These are phyloP conservation scores for Piscicola geometra DNA, from an alignment of 2,888 invertebrate species.

Conservation along the genomic window DNA sequence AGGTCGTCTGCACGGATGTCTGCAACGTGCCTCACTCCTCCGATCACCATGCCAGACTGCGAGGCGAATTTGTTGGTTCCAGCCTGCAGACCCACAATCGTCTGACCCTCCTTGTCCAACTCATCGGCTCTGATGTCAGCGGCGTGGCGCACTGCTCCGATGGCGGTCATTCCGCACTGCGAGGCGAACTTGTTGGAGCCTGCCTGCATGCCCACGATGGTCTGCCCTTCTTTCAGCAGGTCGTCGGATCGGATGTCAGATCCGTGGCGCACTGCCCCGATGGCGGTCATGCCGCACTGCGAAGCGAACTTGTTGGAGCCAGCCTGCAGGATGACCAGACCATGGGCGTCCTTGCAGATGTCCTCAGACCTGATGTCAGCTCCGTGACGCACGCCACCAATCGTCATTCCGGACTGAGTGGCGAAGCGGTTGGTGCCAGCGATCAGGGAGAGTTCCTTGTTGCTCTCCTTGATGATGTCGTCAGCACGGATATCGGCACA, in stretches of 20 bases:
- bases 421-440: constrained; percentile 35
- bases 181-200: constrained; percentile 32
- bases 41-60: constrained; percentile 31
- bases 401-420: constrained; percentile 30
- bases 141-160: constrained; percentile 35
- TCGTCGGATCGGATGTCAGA: constrained; percentile 31
- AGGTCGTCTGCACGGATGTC: constrained; percentile 33
- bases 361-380: constrained; percentile 32
- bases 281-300: constrained; percentile 20
- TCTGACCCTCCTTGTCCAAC: constrained; percentile 29
- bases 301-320: constrained; percentile 32
- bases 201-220: constrained; percentile 25
- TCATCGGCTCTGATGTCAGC: constrained; percentile 32
- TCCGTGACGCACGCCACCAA: constrained; percentile 30
- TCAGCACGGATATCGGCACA: constrained; percentile 34
- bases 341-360: constrained; percentile 31
- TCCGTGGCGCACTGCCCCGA: constrained; percentile 32
- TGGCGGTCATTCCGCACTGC: constrained; percentile 32
- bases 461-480: constrained; percentile 33
- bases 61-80: constrained; percentile 32
- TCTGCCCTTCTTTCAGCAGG: constrained; percentile 27
- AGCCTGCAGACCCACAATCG: constrained; percentile 29
- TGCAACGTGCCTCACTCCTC: constrained; percentile 33
- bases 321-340: constrained; percentile 27
- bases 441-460: constrained; percentile 25